Conservation (phyloP, 1,140 invertebrate species). For the Zaprionus ornatus region DNA sequence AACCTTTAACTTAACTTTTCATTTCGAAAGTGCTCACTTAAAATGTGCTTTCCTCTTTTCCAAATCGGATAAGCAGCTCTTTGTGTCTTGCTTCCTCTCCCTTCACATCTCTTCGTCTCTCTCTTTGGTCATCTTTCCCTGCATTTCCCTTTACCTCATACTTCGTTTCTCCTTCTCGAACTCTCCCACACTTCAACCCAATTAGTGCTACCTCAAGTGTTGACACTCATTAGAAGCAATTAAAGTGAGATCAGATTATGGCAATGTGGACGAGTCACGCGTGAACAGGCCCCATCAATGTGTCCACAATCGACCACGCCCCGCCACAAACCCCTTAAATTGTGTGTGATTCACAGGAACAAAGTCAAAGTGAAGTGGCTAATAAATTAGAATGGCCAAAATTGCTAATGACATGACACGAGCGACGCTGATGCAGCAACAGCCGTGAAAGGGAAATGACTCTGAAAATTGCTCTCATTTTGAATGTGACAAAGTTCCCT, state of each 20-base stretch:
- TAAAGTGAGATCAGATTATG: constrained; percentile 77
- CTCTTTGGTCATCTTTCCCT: not conserved
- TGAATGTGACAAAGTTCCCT: not conserved
- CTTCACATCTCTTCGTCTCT: not conserved
- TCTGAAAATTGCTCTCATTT: constrained; percentile 6
- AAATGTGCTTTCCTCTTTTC: constrained; percentile 1
- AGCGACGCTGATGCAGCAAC: constrained; percentile 6
- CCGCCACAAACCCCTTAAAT: constrained; percentile 12
- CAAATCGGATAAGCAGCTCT: constrained; percentile 8
- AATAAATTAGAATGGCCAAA: constrained; percentile 52
- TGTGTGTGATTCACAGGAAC: constrained; percentile 57
- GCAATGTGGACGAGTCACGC: constrained; percentile 57
- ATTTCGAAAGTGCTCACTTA: not conserved
- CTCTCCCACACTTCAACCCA: constrained; percentile 15
- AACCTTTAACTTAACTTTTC: not conserved
- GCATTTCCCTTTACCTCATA: not conserved
- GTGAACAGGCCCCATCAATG: constrained; percentile 48
- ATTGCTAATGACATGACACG: constrained; percentile 36
- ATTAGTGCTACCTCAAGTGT: constrained; percentile 54
- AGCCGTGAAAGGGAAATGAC: constrained; percentile 24
- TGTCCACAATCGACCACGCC: constrained; percentile 33
- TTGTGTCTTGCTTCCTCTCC: not conserved
- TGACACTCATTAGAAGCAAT: constrained; percentile 78
- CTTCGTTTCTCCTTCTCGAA: not conserved
- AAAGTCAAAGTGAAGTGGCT: constrained; percentile 35